Evolutionary conservation across 2,797 vertebrate species (phyloP).

Genomic region (Characodon lateralis): DNA sequence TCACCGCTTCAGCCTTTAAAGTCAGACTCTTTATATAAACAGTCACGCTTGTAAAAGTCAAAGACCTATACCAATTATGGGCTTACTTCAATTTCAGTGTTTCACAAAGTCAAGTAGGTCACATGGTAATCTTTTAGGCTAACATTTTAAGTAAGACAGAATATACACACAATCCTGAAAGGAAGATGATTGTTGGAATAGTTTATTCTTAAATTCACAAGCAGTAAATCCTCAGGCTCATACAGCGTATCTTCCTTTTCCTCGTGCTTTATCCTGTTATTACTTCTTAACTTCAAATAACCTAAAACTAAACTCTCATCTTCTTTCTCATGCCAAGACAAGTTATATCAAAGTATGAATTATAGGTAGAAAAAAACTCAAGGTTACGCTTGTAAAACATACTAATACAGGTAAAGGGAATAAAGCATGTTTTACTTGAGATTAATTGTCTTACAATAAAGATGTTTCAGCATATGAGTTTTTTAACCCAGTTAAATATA

Average conservation of each 20-base stretch:
- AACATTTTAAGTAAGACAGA: neutral
- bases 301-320: neutral
- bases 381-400: neutral
- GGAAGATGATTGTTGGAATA: neutral
- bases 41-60: constrained; percentile 48
- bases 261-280: neutral
- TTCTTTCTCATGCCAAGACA: neutral
- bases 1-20: constrained; percentile 20
- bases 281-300: neutral
- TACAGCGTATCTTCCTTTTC: neutral
- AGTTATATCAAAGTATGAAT: neutral
- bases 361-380: neutral
- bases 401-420: neutral
- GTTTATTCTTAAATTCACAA: constrained; percentile 1
- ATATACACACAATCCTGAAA: neutral
- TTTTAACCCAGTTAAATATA: neutral
- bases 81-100: constrained; percentile 24
- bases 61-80: constrained; percentile 40
- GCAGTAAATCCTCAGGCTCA: neutral
- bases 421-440: neutral
- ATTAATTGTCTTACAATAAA: neutral
- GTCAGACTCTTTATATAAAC: constrained; percentile 44
- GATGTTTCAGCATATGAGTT: neutral
- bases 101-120: constrained; percentile 21
- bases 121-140: neutral